Evolutionary conservation across 2,797 vertebrate genomes (phyloP).

Genomic region (Sebastiscus albofasciatus): DNA sequence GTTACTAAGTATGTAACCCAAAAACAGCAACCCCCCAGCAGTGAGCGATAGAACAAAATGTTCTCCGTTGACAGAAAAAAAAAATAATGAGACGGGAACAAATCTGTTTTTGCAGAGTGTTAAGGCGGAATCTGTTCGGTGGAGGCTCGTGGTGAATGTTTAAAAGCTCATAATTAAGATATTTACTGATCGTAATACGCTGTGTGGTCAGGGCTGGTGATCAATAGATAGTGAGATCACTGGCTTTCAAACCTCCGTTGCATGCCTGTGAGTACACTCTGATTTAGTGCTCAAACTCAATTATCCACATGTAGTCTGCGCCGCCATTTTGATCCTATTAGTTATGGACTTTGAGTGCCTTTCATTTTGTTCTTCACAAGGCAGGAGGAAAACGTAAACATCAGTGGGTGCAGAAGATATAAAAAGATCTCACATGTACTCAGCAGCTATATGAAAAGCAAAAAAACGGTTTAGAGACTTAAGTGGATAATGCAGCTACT

Average conservation of each 20-base stretch:
- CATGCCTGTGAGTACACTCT: constrained; percentile 26
- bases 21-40: constrained; percentile 60
- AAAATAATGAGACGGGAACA: constrained; percentile 36
- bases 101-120: constrained; percentile 43
- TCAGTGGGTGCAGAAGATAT: not conserved
- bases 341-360: constrained; percentile 66
- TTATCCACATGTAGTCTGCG: constrained; percentile 61
- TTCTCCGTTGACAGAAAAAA: constrained; percentile 46
- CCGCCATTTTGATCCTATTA: constrained; percentile 72
- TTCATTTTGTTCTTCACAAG: constrained; percentile 57
- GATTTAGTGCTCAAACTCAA: constrained; percentile 63
- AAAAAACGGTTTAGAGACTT: constrained; percentile 29
- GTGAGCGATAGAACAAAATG: constrained; percentile 54
- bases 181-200: not conserved
- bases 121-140: not conserved
- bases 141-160: not conserved
- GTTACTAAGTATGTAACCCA: constrained; percentile 58
- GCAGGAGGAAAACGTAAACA: constrained; percentile 22
- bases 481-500: constrained; percentile 31
- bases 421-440: constrained; percentile 4
- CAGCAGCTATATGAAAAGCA: not conserved
- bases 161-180: constrained; percentile 23
- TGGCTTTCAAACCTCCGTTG: not conserved
- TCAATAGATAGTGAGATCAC: constrained; percentile 32
- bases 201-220: constrained; percentile 14